A percentile compares a stretch with the other conserved stretches of the same genome.
phyloP scores from a whole-genome alignment of 2,888 invertebrate genomes.

The Clanis bilineata region DNA sequence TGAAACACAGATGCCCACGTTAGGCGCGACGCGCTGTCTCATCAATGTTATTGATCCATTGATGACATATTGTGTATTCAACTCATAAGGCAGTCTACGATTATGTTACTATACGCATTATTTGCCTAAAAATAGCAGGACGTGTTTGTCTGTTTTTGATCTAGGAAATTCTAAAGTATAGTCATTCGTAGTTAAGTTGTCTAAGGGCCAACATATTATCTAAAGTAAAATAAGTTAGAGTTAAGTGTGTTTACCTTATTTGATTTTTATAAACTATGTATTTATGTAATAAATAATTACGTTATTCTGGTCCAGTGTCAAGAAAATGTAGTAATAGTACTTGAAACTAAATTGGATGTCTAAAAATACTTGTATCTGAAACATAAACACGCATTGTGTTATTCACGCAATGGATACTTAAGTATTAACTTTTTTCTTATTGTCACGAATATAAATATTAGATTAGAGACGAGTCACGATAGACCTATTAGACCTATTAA shows the following conservation, averaged over 20 bases:
- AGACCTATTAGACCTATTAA: neutral
- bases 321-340: too few relatives aligned
- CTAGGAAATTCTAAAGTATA: too few relatives aligned
- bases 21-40: conserved; percentile 26
- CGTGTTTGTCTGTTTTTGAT: too few relatives aligned
- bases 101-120: too few relatives aligned
- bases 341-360: neutral
- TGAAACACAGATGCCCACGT: conserved; percentile 31
- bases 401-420: neutral
- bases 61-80: conserved; percentile 13
- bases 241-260: too few relatives aligned
- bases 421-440: neutral
- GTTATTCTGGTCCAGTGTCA: too few relatives aligned
- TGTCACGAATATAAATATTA: neutral
- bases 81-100: neutral
- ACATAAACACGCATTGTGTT: neutral
- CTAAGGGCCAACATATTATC: too few relatives aligned
- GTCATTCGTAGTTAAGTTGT: too few relatives aligned
- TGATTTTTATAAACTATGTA: too few relatives aligned
- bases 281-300: too few relatives aligned
- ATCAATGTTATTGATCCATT: conserved; percentile 18
- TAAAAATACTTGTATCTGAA: neutral
- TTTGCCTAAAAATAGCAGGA: too few relatives aligned
- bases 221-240: too few relatives aligned
- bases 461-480: neutral